Evolutionary conservation across 2,797 vertebrate species (phyloP), one percentile per base, ranked within the genome.

Genomic region (Paratrypauchen microcephalus): DNA sequence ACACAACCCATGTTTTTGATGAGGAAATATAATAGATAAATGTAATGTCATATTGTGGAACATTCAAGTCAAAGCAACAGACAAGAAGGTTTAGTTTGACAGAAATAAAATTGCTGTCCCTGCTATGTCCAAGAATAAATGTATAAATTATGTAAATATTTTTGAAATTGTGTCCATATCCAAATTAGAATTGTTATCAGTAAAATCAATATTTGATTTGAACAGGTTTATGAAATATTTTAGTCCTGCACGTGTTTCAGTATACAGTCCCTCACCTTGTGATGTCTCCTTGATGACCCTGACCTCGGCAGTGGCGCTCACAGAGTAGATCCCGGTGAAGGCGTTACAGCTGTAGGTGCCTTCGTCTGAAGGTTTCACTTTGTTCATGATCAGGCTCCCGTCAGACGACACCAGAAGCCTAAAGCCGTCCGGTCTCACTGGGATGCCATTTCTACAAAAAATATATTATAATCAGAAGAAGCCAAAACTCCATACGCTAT

Each of bases 301-400:
- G 30, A 99, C 90, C 72, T 98, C 95, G 0, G 97, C 96, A 55
- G 93, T 95, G 82, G 96, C 97, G 21, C 98, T 99, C 82, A 95
- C 94, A 0, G 97, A 96, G 85, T 92, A 94, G 77, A 92, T 96
- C 39, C 96, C 96, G 0, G 94, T 95, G 88, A 97, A 99, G 11
- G 96, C 97, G 0, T 95, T 99, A 78, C 98, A 99, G 0, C 95
- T 98, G 79, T 99, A 99, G 1, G 94, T 94, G 1, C 97, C 98
- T 81, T 96, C 95, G 0, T 99, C 97, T 2, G 81, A 75, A 19
- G 84, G 75, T 76, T 77, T 94, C 16, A 95, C 90, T 0, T 93
- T 92, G 39, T 93, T 93, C 50, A 99, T 88, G 39, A 95, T 81
- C 84, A 99, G 89, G 21, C 92, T 95, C 66, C 97, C 96, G 0